Base-by-base conservation (phyloP, 2,888 invertebrate species). In the Lissocephala sabroskyi region DNA sequence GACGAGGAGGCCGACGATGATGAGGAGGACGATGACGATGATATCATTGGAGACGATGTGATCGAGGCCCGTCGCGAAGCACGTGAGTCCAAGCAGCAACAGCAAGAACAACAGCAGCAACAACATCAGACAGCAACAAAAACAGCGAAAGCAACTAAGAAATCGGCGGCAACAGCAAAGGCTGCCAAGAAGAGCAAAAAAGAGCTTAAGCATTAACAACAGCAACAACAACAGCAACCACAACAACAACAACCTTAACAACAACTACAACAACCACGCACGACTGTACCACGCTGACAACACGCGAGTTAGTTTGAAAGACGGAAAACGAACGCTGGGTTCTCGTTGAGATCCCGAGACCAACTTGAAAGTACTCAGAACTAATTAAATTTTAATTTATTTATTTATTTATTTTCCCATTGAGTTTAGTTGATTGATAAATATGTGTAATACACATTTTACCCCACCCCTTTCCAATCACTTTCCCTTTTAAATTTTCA, bases 41-140 rank as follows among this genome's bases (percentile, higher is more conserved):
- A 88, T 71, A 88, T 92, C 84, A 87, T 89, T 79, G 89, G 85
- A 52, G 86, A 87, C 47, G 86, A 86, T 79, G 87, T 89, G 80
- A 87, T 89, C 79, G 89, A 88, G 84, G 89, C 90, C 75, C 89
- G 89, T 85, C 86, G 87, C 87, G 74, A 81, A 81, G 88, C 93
- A 92, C 93, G 94, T 93, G 93, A 94, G 94, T 93, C 92, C 81
- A 92, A 91, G 90, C 89, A 77, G 67, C 78, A 67, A 71, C 65
- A 68, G 81, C 80, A 75, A 62, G 67, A 67, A 49, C 64, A 59
- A 82, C 73, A 70, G 73, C 70, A 65, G 82, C 83, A 79, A 82
- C 83, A 75, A 70, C 82, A 68, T 80, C 79, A 80, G 80, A 76
- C n/a, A n/a, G n/a, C n/a, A n/a, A n/a, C 89, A 83, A 83, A 89